Conservation (phyloP, 64 coral and sea anemone genomes). For the Montipora sp. region DNA sequence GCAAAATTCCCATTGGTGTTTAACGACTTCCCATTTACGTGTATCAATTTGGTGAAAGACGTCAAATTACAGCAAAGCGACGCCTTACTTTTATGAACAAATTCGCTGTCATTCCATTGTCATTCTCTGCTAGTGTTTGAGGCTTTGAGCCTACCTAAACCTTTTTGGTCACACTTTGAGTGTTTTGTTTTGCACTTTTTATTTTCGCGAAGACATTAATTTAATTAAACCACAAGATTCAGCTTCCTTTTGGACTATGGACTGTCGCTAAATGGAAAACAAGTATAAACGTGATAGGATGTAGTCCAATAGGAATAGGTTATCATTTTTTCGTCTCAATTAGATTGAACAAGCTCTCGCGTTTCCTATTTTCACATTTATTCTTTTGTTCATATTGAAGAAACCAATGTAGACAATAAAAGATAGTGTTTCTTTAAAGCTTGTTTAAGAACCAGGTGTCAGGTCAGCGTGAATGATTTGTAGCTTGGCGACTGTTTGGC, state of each 20-base stretch:
- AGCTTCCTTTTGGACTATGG: background rate
- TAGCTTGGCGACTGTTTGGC: background rate
- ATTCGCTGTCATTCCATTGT: too few species aligned
- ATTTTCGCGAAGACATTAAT: background rate
- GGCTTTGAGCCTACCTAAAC: background rate
- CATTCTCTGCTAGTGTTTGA: background rate
- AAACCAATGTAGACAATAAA: background rate
- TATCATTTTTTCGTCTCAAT: too few species aligned
- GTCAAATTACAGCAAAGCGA: too few species aligned
- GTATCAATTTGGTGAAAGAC: background rate
- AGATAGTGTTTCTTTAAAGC: background rate
- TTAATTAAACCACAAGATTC: background rate
- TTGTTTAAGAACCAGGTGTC: background rate
- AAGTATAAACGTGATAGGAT: background rate
- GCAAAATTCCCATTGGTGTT: background rate
- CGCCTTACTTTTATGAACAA: too few species aligned
- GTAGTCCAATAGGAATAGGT: background rate
- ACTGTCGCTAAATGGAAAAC: slow-evolving; percentile 20
- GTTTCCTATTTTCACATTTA: background rate
- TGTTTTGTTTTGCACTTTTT: background rate
- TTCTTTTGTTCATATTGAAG: background rate
- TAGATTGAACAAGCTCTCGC: background rate
- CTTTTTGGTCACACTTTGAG: slow-evolving; percentile 18
- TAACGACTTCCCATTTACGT: slow-evolving; percentile 37
- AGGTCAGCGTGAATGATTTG: background rate